A percentile compares a stretch with the other conserved stretches of the same genome.
These are phyloP conservation scores for Erebia palarica DNA, from an alignment of 2,888 invertebrate genomes.

Conservation along the genomic window DNA sequence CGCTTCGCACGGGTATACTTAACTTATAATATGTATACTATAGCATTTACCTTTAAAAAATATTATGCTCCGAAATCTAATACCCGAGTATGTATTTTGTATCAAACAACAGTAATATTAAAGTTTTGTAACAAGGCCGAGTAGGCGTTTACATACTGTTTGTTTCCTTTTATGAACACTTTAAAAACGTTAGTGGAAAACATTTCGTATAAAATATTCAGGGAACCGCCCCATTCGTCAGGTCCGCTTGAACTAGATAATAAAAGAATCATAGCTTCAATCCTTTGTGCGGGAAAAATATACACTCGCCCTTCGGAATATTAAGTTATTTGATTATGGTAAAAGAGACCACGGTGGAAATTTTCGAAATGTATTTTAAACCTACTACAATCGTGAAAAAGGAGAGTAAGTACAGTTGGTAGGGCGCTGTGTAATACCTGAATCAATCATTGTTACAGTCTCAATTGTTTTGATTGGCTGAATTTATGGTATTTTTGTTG, in stretches of 20 bases:
- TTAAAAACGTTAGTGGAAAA: constrained; percentile 40
- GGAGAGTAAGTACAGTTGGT: no score
- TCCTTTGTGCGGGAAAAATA: constrained; percentile 28
- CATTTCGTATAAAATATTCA: constrained; percentile 40
- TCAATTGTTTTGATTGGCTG: no score
- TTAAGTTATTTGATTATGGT: constrained; percentile 1
- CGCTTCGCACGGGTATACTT: no score
- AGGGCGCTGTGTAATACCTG: no score
- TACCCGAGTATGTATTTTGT: neutral
- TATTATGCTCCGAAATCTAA: neutral
- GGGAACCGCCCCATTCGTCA: constrained; percentile 36
- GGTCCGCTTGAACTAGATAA: constrained; percentile 29
- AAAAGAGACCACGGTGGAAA: neutral
- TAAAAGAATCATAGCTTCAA: constrained; percentile 35
- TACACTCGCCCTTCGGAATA: constrained; percentile 12
- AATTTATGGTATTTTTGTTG: no score
- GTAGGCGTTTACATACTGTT: constrained; percentile 25
- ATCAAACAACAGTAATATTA: neutral
- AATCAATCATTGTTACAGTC: no score
- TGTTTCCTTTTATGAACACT: constrained; percentile 13
- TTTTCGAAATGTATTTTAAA: neutral
- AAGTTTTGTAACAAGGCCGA: constrained; percentile 16
- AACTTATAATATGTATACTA: no score
- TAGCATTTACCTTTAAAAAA: neutral
- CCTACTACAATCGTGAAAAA: no score